phyloP scores from a whole-genome alignment of 2,797 vertebrate genomes.

The Micropoecilia bifurca region DNA sequence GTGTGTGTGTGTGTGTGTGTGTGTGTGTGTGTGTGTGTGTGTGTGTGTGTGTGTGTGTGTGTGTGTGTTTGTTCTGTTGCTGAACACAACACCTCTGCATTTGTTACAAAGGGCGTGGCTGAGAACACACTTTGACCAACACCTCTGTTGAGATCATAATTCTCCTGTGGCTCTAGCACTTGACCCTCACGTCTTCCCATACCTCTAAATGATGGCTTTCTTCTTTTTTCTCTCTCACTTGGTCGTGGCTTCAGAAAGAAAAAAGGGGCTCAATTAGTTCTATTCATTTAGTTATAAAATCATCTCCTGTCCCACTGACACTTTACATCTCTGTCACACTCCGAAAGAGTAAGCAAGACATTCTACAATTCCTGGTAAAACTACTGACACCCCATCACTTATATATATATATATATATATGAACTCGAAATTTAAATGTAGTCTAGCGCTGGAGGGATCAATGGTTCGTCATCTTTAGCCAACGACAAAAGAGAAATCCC shows the following conservation, averaged over 20 bases:
- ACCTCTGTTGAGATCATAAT: slow-evolving; percentile 37
- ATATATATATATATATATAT: no score
- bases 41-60: slow-evolving; percentile 17
- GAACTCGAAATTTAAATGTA: no score
- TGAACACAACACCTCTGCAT: slow-evolving; percentile 31
- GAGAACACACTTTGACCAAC: slow-evolving; percentile 21
- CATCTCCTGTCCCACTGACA: slow-evolving; percentile 5
- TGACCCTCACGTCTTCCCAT: slow-evolving; percentile 7
- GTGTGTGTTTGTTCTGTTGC: slow-evolving; percentile 29
- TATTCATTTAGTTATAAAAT: slow-evolving; percentile 6
- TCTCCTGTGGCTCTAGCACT: no score
- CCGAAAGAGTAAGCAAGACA: slow-evolving; percentile 34
- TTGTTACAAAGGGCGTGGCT: slow-evolving; percentile 15
- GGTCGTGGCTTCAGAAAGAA: slow-evolving; percentile 14
- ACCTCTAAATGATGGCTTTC: neutral
- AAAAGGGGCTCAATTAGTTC: slow-evolving; percentile 30
- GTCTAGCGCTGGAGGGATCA: no score
- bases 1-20: no score
- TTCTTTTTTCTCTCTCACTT: neutral
- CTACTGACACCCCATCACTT: neutral
- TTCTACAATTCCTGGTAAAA: slow-evolving; percentile 5
- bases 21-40: no score
- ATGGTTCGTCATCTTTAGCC: no score
- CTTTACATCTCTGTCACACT: neutral
- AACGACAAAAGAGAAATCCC: no score